Percentiles rank a stretch among this genome's conserved stretches.
Conservation (phyloP, 2,797 vertebrate species). For the Limnodromus scolopaceus region DNA sequence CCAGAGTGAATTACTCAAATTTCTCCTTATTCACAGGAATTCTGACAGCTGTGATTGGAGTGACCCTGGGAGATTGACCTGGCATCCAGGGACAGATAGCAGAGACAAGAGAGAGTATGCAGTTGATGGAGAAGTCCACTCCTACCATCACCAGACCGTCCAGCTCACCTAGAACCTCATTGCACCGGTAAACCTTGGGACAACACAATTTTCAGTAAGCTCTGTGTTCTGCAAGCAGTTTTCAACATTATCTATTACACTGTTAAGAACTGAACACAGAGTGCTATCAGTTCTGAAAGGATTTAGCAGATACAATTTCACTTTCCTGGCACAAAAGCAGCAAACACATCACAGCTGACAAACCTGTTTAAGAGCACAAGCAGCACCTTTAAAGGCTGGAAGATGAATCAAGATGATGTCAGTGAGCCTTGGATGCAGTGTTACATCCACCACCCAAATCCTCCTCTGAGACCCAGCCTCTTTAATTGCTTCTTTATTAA, state of each 20-base stretch:
- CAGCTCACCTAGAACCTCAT: neutral
- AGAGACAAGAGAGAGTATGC: neutral
- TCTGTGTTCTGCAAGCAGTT: fast-evolving
- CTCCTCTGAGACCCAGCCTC: fast-evolving
- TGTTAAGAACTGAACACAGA: neutral
- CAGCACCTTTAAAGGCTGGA: neutral
- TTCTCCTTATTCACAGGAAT: neutral
- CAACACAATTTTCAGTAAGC: neutral
- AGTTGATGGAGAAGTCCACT: neutral
- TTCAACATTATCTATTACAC: neutral
- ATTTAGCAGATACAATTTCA: neutral
- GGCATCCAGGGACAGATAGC: neutral
- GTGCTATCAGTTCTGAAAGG: neutral
- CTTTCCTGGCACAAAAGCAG: neutral
- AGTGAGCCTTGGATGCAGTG: fast-evolving
- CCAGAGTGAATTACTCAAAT: fast-evolving
- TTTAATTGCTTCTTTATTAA: fast-evolving
- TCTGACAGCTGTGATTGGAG: neutral
- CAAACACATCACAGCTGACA: neutral
- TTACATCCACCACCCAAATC: neutral
- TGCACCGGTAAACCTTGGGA: neutral
- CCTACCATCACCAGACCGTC: neutral
- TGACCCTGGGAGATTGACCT: neutral
- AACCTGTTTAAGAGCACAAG: neutral
- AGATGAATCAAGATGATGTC: neutral